Conservation (phyloP, 2,888 invertebrate species). For the Diabrotica balteata region DNA sequence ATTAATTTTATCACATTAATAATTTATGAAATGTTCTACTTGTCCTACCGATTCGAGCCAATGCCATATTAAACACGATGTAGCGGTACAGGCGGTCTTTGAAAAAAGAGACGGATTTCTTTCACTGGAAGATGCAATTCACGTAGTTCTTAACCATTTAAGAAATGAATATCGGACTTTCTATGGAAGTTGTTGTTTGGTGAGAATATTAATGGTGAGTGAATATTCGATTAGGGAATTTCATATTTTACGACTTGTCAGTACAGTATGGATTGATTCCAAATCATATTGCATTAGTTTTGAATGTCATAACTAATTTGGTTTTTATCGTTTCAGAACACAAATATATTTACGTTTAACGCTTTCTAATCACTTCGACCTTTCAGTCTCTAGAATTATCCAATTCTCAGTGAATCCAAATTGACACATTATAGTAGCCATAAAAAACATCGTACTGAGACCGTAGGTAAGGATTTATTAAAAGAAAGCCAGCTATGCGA, state of each 20-base stretch:
- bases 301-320: too few species aligned
- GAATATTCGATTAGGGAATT: neutral
- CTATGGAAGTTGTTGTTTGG: constrained; percentile 2
- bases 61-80: constrained; percentile 4
- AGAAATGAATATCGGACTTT: neutral
- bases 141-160: constrained; percentile 5
- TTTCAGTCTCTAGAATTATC: too few species aligned
- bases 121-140: neutral
- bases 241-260: neutral
- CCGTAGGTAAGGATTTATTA: too few species aligned
- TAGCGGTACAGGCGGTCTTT: constrained; percentile 1
- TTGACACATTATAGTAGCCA: too few species aligned
- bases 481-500: too few species aligned
- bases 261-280: too few species aligned
- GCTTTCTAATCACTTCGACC: too few species aligned
- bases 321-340: too few species aligned
- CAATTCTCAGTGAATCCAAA: too few species aligned
- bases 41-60: constrained; percentile 4
- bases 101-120: constrained; percentile 2
- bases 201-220: constrained; percentile 1
- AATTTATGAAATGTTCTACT: constrained; percentile 1
- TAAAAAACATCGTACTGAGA: too few species aligned
- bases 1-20: constrained; percentile 1
- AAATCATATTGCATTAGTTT: too few species aligned
- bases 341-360: too few species aligned